Evolutionary conservation across 1,140 invertebrate genomes (phyloP), one percentile per base, ranked within the genome.

Genomic region (Pectinophora gossypiella): DNA sequence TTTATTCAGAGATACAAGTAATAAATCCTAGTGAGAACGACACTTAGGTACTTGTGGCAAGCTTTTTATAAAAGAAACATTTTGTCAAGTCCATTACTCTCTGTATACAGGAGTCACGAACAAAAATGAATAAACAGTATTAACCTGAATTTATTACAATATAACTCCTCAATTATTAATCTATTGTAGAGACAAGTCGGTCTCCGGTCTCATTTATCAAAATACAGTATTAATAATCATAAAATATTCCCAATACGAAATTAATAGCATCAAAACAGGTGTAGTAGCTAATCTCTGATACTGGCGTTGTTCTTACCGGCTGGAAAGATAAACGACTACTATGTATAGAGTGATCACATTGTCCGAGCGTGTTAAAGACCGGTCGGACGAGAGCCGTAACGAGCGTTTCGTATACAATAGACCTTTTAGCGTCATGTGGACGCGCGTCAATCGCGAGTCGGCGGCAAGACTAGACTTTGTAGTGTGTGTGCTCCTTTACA

Each of bases 331-430:
- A 73, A 68, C 53, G 53, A 47, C 58, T 72, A 62, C 67, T 74
- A 75, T 74, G 70, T 85, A 82, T 81, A 71, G 66, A 81, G 75
- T 78, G 72, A 84, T 85, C 78, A 55, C 47, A 85, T 77, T 83
- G 82, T 85, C 71, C 54, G 48, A 68, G 63, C 75, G 82, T 85
- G 82, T 84, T 85, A 82, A 85, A 80, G 79, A 84, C 80, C 76
- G 82, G 79, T 83, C 65, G 71, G 70, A 52, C 59, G 61, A 61
- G 65, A 63, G 23, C 45, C 53, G 78, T 86, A 84, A 86, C 83
- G 80, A 84, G 77, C 72, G 55, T 72, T 76, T 73, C 75, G 83
- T 82, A 86, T 86, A 86, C 82, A 86, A 86, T 86, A 84, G 83
- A 84, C 83, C 83, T 84, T 82, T 86, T 86, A 86, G 76, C 74